These are phyloP conservation scores for Trematomus loennbergii DNA, from an alignment of 2,113 vertebrate genomes.

Conservation along the genomic window DNA sequence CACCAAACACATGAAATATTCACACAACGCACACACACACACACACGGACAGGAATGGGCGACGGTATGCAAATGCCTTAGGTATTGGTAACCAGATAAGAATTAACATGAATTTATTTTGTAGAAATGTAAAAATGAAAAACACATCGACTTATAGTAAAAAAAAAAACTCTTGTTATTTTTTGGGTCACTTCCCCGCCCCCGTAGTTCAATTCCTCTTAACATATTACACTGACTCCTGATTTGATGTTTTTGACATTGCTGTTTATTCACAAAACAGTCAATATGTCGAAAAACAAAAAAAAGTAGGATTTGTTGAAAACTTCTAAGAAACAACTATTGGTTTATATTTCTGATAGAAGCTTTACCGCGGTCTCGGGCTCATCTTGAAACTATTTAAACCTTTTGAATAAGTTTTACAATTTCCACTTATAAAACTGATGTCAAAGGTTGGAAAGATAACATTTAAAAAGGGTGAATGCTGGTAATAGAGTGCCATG, in stretches of 20 bases:
- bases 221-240: not conserved
- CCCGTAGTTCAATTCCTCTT: not conserved
- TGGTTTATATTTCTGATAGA: not conserved
- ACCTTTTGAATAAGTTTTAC: too few species aligned
- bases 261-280: not conserved
- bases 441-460: not conserved
- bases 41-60: not conserved
- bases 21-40: not conserved
- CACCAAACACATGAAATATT: slow-evolving; percentile 6
- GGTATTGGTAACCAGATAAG: not conserved
- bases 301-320: not conserved
- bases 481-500: not conserved
- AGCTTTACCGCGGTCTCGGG: too few species aligned
- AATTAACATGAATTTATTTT: not conserved
- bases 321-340: not conserved
- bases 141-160: too few species aligned
- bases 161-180: too few species aligned
- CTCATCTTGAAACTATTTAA: too few species aligned
- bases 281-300: not conserved
- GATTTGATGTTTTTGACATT: not conserved
- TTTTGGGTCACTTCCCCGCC: not conserved
- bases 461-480: not conserved
- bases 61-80: not conserved
- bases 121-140: not conserved
- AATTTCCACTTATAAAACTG: not conserved